Conservation (phyloP, 2,797 vertebrate genomes). For the Hippocampus kuda region DNA sequence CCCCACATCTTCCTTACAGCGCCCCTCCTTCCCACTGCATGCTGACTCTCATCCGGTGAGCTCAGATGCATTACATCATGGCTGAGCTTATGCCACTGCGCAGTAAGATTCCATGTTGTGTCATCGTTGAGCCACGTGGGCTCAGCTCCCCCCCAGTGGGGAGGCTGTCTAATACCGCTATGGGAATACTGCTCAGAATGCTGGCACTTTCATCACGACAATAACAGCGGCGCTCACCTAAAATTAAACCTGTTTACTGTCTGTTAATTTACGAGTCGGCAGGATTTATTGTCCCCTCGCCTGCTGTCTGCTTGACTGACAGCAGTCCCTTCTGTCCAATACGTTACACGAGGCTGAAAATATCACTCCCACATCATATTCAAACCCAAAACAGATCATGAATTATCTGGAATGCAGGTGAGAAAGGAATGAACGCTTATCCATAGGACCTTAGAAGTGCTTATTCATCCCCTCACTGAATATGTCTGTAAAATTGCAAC, state of each 20-base stretch:
- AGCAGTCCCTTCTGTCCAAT: conserved; percentile 11
- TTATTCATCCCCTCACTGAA: not conserved
- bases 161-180: conserved; percentile 49
- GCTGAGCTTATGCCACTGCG: conserved; percentile 48
- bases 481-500: not conserved
- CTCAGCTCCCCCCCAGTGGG: conserved; percentile 36
- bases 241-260: conserved; percentile 51
- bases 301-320: conserved; percentile 15
- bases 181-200: conserved; percentile 50
- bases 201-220: conserved; percentile 41
- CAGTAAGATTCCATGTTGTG: conserved; percentile 57
- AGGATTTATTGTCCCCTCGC: conserved; percentile 29
- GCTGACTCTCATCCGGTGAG: conserved; percentile 38
- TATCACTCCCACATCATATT: not conserved
- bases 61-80: conserved; percentile 61
- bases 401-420: not conserved
- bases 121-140: conserved; percentile 58
- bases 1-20: conserved; percentile 16
- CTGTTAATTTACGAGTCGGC: conserved; percentile 41
- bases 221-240: conserved; percentile 31
- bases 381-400: not conserved
- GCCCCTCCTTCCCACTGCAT: conserved; percentile 1
- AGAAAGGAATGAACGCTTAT: not conserved
- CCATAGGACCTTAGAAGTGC: not conserved
- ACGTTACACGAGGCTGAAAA: conserved; percentile 29